Evolutionary conservation across 2,888 invertebrate genomes (phyloP), one percentile per base, ranked within the genome.

Genomic region (Brenthis hecate): DNA sequence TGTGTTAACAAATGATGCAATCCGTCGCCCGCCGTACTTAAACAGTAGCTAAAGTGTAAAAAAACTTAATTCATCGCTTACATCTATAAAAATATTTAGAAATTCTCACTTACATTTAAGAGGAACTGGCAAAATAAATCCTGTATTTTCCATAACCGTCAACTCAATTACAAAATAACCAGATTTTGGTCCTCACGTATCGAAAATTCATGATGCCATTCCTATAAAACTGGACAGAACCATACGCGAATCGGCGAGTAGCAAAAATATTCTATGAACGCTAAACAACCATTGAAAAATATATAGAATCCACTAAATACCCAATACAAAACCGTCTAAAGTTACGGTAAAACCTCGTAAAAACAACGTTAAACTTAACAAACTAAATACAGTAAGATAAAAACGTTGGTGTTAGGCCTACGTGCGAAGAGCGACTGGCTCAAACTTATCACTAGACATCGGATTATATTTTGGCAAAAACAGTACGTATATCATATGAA

Each of bases 61-160:
- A 60, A 78, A 91, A 90, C 89, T 83, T 84, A 89, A 88, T 86
- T 87, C 84, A 89, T 87, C 87, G 89, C 92, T 92, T 92, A 92
- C 79, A 82, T 81, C 91, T 92, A 88, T 83, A 90, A 91, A 92
- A 91, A 91, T 91, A 90, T 90, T 88, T 88, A 91, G 89, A 91
- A 91, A 92, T 90, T 92, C 91, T 91, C 90, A 91, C 92, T 92
- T 92, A 92, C 85, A 88, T 86, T 88, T 88, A 91, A 88, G 89
- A 92, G 92, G 92, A 92, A 92, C 92, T 92, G 92, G 92, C 91
- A 89, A 92, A 91, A 92, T 85, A 91, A 92, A 92, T 91, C 89
- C 88, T 90, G 90, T 89, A 89, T 87, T 81, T 79, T 81, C 85
- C 80, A 75, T 73, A 69, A 71, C 78, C 80, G 78, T 80, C 76